phyloP scores from a whole-genome alignment of 1,140 invertebrate genomes.

The Plodia interpunctella region DNA sequence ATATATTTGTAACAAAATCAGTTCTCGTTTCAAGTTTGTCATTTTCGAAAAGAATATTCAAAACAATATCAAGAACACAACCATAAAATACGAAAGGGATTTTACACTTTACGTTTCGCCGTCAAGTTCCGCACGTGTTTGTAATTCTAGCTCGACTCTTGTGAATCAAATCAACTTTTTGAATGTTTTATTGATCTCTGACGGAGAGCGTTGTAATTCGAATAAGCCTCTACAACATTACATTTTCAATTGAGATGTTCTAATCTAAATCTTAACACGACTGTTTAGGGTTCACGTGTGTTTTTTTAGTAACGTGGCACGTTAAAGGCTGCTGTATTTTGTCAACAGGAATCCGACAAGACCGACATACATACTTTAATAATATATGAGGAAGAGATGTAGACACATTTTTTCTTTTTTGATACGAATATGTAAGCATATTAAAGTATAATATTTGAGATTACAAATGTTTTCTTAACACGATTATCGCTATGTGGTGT shows the following conservation, averaged over 20 bases:
- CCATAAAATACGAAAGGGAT: too few species aligned
- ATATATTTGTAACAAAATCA: too few species aligned
- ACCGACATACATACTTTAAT: slow-evolving; percentile 29
- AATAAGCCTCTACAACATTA: slow-evolving; percentile 36
- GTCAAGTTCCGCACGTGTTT: background rate
- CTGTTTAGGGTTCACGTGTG: background rate
- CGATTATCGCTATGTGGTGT: too few species aligned
- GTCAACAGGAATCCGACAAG: slow-evolving; percentile 28
- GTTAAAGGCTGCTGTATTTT: slow-evolving; percentile 21
- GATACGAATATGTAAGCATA: background rate
- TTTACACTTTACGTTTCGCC: background rate
- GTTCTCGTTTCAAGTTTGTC: too few species aligned
- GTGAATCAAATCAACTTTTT: slow-evolving; percentile 39
- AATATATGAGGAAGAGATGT: slow-evolving; percentile 27
- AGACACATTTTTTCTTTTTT: slow-evolving; percentile 24
- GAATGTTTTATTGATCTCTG: slow-evolving; percentile 50
- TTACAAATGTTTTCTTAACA: too few species aligned
- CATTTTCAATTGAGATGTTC: background rate
- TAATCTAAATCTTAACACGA: slow-evolving; percentile 14
- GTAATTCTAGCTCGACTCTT: slow-evolving; percentile 11
- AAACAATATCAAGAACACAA: too few species aligned
- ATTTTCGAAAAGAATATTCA: too few species aligned
- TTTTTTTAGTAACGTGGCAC: background rate
- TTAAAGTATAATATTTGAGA: too few species aligned
- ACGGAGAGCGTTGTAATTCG: slow-evolving; percentile 42